Base-by-base conservation (phyloP, 1,140 invertebrate species). In the Drosophila kikkawai region DNA sequence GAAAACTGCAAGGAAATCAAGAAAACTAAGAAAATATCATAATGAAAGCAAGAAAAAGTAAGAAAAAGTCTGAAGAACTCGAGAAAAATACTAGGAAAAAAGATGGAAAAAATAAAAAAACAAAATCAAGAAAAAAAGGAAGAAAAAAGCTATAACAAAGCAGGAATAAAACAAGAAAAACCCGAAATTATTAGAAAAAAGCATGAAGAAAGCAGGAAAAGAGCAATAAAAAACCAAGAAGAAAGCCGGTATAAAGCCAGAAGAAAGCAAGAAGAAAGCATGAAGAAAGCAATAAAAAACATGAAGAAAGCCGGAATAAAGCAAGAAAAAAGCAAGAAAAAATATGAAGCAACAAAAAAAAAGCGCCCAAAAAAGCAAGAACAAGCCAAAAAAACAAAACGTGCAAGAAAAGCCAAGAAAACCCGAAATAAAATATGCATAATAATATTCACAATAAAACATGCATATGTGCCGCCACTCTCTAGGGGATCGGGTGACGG, bases 401-500 rank as follows among this genome's bases (percentile, higher is more conserved):
- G n/a, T 34, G 17, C 22, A 48, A 17, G 36, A 41, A 39, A 61
- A 50, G 34, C 36, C 36, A 19, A 41, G 15, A 51, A 50, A 73
- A 13, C 29, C 47, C 74, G 50, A 84, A 87, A 80, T 88, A 84
- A 88, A 83, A 88, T 80, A 87, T 88, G 77, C 86, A 87, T 80
- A 84, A 83, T 88, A 80, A 88, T 81, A 90, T 90, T 79, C 75
- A 87, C 65, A 88, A 88, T 88, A 80, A 80, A 79, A 68, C 69
- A 79, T 75, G 71, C 79, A 63, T 81, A 76, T 73, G 53, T 56
- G 60, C 48, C 56, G 34, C 57, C 51, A 26, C 48, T 32, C 26
- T 55, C 39, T 12, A 0, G 53, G 53, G 53, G 53, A 56, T 39
- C 32, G 48, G 47, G 36, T 36, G 29, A 5, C 9, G 19, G 13